Conservation (phyloP, 2,113 vertebrate genomes). For the Marmota flaviventris region DNA sequence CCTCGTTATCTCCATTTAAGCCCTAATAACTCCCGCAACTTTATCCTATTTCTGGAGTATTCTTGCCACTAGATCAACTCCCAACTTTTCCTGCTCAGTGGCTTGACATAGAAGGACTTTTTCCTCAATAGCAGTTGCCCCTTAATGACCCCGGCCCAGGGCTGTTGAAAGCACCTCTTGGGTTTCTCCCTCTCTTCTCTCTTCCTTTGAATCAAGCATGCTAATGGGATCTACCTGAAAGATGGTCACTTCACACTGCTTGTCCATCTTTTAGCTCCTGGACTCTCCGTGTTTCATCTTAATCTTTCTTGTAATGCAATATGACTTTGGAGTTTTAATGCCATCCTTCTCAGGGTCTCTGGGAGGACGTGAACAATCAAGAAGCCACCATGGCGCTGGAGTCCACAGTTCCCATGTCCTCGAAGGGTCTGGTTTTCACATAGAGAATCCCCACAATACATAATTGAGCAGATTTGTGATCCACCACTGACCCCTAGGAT, state of each 20-base stretch:
- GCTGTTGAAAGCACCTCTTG: constrained; percentile 59
- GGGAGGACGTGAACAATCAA: not conserved
- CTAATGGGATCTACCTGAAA: constrained; percentile 74
- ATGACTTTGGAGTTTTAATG: constrained; percentile 33
- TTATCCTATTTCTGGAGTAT: constrained; percentile 52
- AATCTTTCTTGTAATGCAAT: constrained; percentile 67
- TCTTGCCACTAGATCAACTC: not conserved
- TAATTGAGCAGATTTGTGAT: not conserved
- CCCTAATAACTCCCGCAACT: constrained; percentile 58
- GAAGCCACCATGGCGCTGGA: not conserved
- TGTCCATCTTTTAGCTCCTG: constrained; percentile 57
- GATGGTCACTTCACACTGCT: constrained; percentile 43
- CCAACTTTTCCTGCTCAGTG: not conserved
- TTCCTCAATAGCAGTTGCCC: not conserved
- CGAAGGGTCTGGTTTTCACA: not conserved
- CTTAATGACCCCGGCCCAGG: not conserved
- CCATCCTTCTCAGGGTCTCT: not conserved
- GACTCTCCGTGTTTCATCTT: constrained; percentile 55
- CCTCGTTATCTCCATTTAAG: constrained; percentile 24
- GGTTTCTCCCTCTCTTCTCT: constrained; percentile 41
- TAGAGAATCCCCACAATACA: not conserved
- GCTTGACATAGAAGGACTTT: not conserved
- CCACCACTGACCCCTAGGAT: not conserved
- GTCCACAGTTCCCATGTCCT: not conserved
- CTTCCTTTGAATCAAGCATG: constrained; percentile 61